These are phyloP conservation scores for Platynereis dumerilii DNA, from an alignment of 2,888 invertebrate species.

Conservation along the genomic window DNA sequence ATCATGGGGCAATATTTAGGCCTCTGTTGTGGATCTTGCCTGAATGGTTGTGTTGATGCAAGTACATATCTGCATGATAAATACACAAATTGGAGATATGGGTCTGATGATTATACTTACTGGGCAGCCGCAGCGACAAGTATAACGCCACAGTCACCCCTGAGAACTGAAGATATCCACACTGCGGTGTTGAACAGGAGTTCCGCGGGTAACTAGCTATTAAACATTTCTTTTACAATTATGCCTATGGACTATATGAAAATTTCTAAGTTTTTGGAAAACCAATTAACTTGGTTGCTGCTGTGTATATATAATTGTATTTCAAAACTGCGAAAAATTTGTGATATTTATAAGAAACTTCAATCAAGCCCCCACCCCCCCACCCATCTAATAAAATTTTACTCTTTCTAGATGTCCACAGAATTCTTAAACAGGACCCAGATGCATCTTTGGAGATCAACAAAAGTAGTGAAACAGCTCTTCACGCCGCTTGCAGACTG, in stretches of 20 bases:
- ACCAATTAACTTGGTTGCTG: no score
- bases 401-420: not conserved
- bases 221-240: no score
- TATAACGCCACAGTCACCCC: not conserved
- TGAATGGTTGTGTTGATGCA: not conserved
- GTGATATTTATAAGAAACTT: no score
- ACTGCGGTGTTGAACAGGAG: constrained; percentile 1
- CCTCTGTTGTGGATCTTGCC: not conserved
- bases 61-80: constrained; percentile 5
- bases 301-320: no score
- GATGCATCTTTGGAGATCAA: constrained; percentile 7
- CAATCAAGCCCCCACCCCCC: no score
- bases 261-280: no score
- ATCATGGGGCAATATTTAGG: no score
- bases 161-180: not conserved
- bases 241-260: no score
- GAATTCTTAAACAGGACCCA: constrained; percentile 13
- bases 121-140: not conserved
- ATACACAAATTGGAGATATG: constrained; percentile 1
- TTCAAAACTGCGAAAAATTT: no score
- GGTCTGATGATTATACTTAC: not conserved
- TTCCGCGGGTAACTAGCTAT: no score
- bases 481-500: constrained; percentile 19
- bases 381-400: no score
- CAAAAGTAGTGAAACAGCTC: constrained; percentile 15